A percentile compares a stretch with the other conserved stretches of the same genome.
These are phyloP conservation scores for Cistogaster globosa DNA, from an alignment of 2,888 invertebrate genomes.

Conservation along the genomic window DNA sequence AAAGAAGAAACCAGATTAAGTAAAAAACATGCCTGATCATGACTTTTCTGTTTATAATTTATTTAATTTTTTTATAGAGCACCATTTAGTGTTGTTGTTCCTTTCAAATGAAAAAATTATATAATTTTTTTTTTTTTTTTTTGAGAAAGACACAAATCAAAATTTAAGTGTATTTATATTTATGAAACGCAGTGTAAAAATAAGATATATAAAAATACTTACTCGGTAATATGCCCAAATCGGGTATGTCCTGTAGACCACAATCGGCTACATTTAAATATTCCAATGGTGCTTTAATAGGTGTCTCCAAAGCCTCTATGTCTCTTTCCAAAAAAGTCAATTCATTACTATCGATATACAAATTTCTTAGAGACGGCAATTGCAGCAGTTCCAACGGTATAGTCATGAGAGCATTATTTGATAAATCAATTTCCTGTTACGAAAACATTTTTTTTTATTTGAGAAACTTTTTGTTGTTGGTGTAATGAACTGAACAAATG, in stretches of 20 bases:
- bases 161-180: too few relatives aligned
- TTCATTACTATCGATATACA: constrained; percentile 84
- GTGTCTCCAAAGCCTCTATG: constrained; percentile 81
- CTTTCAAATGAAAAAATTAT: too few relatives aligned
- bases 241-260: constrained; percentile 85
- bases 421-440: constrained; percentile 82
- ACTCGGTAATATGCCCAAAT: constrained; percentile 85
- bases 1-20: too few relatives aligned
- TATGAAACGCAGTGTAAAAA: too few relatives aligned
- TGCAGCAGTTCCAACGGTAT: constrained; percentile 83
- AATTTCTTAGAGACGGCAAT: constrained; percentile 85
- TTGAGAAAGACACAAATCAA: too few relatives aligned
- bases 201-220: constrained; percentile 66
- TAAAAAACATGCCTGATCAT: too few relatives aligned
- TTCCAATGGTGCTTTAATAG: constrained; percentile 85
- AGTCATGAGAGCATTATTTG: constrained; percentile 81
- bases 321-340: constrained; percentile 78
- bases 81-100: too few relatives aligned
- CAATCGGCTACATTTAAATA: constrained; percentile 86
- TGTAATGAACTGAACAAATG: background rate
- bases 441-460: background rate
- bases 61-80: too few relatives aligned
- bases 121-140: too few relatives aligned
- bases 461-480: background rate
- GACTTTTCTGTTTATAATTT: too few relatives aligned